Percentiles rank a stretch among this genome's conserved stretches.
Evolutionary conservation across 2,113 vertebrate genomes (phyloP).

Genomic region (Siphamia tubifer): DNA sequence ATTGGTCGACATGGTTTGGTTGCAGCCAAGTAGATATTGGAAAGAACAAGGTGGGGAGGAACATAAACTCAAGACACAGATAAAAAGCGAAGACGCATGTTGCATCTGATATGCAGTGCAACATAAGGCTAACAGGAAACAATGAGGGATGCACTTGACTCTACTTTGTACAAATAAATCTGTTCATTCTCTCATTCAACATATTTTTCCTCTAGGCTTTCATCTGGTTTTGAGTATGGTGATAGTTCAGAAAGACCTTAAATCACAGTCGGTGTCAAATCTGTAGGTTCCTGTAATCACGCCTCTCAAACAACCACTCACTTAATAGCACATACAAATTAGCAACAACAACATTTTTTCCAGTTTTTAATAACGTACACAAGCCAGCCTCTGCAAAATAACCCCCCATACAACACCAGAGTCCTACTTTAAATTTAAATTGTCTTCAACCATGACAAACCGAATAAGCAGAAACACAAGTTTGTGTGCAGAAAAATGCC

Average conservation of each 20-base stretch:
- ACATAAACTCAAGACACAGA: slow-evolving; percentile 31
- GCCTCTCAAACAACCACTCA: slow-evolving; percentile 1
- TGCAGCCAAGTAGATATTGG: slow-evolving; percentile 42
- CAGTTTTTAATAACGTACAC: not conserved
- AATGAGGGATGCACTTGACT: slow-evolving; percentile 47
- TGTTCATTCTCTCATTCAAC: slow-evolving; percentile 27
- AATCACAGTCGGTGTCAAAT: slow-evolving; percentile 23
- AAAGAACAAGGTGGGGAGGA: slow-evolving; percentile 39
- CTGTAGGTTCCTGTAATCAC: not conserved
- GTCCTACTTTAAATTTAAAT: not conserved
- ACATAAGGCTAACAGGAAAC: slow-evolving; percentile 50
- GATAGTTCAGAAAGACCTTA: slow-evolving; percentile 15
- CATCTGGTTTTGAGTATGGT: slow-evolving; percentile 22
- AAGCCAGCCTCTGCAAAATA: not conserved
- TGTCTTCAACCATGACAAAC: not conserved
- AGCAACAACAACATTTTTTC: not conserved
- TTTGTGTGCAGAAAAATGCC: not conserved
- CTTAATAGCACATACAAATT: slow-evolving; percentile 9
- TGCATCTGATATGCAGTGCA: slow-evolving; percentile 17
- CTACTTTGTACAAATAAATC: slow-evolving; percentile 50
- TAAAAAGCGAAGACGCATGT: slow-evolving; percentile 33
- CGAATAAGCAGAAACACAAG: not conserved
- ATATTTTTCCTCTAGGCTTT: slow-evolving; percentile 25
- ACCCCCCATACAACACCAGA: not conserved
- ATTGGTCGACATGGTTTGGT: slow-evolving; percentile 55